phyloP scores from a whole-genome alignment of 2,113 vertebrate genomes.

The Podocnemis expansa region DNA sequence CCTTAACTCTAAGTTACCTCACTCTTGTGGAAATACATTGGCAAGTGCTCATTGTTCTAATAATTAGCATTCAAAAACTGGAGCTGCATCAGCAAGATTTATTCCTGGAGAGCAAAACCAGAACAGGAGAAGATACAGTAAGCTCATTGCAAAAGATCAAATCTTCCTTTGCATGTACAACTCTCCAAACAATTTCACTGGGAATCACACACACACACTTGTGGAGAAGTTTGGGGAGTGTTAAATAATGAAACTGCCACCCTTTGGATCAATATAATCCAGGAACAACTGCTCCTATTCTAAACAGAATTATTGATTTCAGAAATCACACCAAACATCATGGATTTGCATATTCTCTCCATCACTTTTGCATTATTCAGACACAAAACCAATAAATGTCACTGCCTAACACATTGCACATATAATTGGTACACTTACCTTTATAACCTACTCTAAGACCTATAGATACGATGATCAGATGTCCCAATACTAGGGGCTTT shows the following conservation, averaged over 20 bases:
- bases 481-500: not conserved
- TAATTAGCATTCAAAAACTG: not conserved
- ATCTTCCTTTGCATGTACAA: accelerated
- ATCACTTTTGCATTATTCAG: slow-evolving; percentile 54
- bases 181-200: not conserved
- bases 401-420: not conserved
- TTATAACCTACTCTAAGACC: not conserved
- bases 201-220: not conserved
- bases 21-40: not conserved
- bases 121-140: not conserved
- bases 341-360: not conserved
- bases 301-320: slow-evolving; percentile 7
- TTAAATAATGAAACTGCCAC: not conserved
- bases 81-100: not conserved
- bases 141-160: not conserved
- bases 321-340: not conserved
- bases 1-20: not conserved
- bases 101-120: not conserved
- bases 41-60: not conserved
- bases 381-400: slow-evolving; percentile 28
- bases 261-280: not conserved
- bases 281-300: not conserved
- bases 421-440: accelerated
- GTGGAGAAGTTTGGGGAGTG: not conserved
- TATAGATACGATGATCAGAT: not conserved